Evolutionary conservation across 1,140 invertebrate species (phyloP), one percentile per base, ranked within the genome.

Genomic region (Hyles euphorbiae): DNA sequence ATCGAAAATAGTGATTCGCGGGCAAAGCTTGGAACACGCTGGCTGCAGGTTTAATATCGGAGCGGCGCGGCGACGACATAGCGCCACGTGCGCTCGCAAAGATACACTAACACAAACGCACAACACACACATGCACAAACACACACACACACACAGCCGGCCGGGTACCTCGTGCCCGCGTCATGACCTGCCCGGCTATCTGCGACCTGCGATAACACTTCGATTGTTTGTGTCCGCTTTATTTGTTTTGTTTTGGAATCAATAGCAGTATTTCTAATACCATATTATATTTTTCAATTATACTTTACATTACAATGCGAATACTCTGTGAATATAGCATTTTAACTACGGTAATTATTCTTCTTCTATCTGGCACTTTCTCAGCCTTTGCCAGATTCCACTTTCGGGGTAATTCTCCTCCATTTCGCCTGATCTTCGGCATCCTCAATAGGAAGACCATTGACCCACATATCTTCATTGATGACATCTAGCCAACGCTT

Each of bases 31-130:
- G 72, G 58, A 62, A 62, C 60, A 32, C 66, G 0, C 61, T 69
- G 74, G 9, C 67, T 47, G 56, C 71, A 69, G 76, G 82, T 85
- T 85, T 85, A 85, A 85, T 85, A 85, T 83, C 80, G 74, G 72
- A 80, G 71, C 71, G 77, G 70, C 78, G 71, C 71, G 77, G 70
- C 78, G 78, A 82, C 81, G 79, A 79, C 74, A 82, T 78, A 78
- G 76, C 78, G 78, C 77, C 82, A 83, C 78, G 80, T 81, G 82
- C 80, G 64, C 67, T 62, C 48, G 67, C 76, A 76, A 74, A 78
- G 72, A 81, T 76, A 81, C 78, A 74, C 72, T 67, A 70, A 80
- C 74, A 80, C 77, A 67, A 58, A 33, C 68, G 57, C 61, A 65
- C 45, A 56, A 40, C 11, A 54, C 61, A 53, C 59, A 53, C 56